Percentiles rank a stretch among this genome's conserved stretches.
Conservation (phyloP, 2,797 vertebrate genomes). For the Amazona finschi region DNA sequence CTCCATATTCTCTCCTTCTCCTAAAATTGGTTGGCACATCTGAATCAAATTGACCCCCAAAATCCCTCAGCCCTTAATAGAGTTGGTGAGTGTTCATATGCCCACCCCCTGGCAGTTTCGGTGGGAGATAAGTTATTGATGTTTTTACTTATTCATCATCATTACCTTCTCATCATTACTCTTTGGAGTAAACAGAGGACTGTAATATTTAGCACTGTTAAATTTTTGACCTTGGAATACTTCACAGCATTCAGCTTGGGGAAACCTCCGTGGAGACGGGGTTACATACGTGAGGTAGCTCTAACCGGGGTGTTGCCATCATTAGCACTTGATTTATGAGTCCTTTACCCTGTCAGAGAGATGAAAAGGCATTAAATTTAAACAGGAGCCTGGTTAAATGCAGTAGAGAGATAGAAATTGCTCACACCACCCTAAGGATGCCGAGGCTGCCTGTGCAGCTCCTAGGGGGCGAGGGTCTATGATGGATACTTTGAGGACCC, state of each 20-base stretch:
- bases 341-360: background rate
- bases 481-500: background rate
- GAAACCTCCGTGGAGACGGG: background rate
- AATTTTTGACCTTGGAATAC: background rate
- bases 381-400: background rate
- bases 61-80: background rate
- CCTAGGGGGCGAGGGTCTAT: accelerated
- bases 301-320: background rate
- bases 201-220: background rate
- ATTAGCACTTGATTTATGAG: background rate
- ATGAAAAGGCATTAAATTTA: background rate
- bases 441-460: background rate
- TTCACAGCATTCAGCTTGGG: background rate
- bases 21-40: background rate
- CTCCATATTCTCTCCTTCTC: background rate
- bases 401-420: background rate
- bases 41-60: background rate
- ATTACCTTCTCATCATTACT: background rate
- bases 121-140: background rate
- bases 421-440: background rate
- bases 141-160: background rate
- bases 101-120: background rate
- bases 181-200: background rate
- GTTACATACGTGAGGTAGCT: background rate
- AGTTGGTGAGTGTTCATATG: background rate